A percentile compares a stretch with the other conserved stretches of the same genome.
Conservation (phyloP, 1,140 invertebrate genomes). For the Thaumetopoea pityocampa region DNA sequence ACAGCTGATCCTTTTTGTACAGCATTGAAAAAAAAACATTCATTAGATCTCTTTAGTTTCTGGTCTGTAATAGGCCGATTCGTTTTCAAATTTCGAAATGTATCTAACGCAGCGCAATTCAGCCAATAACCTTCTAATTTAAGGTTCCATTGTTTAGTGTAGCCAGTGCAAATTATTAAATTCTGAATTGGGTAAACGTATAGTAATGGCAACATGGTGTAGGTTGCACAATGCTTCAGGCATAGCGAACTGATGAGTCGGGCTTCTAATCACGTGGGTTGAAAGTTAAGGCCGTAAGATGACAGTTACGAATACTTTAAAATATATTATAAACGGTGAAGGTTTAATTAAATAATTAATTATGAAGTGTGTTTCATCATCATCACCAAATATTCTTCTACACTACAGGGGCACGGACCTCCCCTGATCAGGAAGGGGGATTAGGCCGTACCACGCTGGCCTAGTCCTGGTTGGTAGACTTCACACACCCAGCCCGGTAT, state of each 20-base stretch:
- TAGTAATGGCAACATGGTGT: constrained; percentile 39
- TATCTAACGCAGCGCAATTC: constrained; percentile 31
- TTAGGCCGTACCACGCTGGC: too few relatives aligned
- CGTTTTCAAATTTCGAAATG: constrained; percentile 30
- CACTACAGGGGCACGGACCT: too few relatives aligned
- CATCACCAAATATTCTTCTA: too few relatives aligned
- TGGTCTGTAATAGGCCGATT: background rate
- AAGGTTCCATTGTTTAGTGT: constrained; percentile 56
- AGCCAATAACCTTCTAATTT: constrained; percentile 44
- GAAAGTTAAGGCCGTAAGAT: constrained; percentile 52
- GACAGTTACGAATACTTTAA: constrained; percentile 56
- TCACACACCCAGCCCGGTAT: too few relatives aligned
- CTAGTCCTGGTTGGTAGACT: too few relatives aligned
- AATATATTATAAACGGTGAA: constrained; percentile 31
- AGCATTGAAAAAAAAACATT: too few relatives aligned
- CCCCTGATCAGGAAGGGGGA: too few relatives aligned
- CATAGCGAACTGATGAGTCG: constrained; percentile 54
- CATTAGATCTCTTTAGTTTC: too few relatives aligned
- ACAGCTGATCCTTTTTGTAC: too few relatives aligned
- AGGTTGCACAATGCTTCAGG: constrained; percentile 50
- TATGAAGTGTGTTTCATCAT: too few relatives aligned
- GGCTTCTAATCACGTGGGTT: constrained; percentile 43
- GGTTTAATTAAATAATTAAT: constrained; percentile 32
- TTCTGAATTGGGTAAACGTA: constrained; percentile 58
- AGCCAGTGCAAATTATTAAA: constrained; percentile 49